These are phyloP conservation scores for Papilio protenor DNA, from an alignment of 2,888 invertebrate species.

Conservation along the genomic window DNA sequence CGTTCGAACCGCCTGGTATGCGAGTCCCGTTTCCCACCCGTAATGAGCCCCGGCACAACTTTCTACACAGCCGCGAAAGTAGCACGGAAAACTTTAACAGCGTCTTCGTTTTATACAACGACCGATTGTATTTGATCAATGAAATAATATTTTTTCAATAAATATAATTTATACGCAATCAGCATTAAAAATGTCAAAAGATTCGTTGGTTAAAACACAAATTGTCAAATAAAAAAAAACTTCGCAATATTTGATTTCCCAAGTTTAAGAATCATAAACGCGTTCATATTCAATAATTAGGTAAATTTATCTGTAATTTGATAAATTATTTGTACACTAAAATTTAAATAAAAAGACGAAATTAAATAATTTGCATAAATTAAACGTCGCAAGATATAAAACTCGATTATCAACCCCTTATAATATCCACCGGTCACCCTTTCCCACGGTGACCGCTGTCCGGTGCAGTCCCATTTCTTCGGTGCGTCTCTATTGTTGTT, in stretches of 20 bases:
- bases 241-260: too few relatives aligned
- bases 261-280: too few relatives aligned
- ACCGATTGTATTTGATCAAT: slow-evolving; percentile 40
- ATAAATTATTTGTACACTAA: background rate
- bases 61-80: slow-evolving; percentile 80
- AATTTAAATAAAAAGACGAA: background rate
- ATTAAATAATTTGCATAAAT: background rate
- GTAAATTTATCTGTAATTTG: too few relatives aligned
- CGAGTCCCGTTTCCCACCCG: slow-evolving; percentile 52
- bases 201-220: background rate
- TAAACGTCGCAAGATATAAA: slow-evolving; percentile 37
- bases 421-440: slow-evolving; percentile 52
- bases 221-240: too few relatives aligned
- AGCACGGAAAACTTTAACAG: slow-evolving; percentile 85
- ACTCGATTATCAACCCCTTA: slow-evolving; percentile 47
- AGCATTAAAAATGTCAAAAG: background rate
- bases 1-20: slow-evolving; percentile 54
- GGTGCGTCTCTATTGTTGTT: slow-evolving; percentile 50
- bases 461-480: slow-evolving; percentile 58
- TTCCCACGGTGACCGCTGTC: slow-evolving; percentile 73
- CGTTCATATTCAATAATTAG: too few relatives aligned
- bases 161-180: background rate
- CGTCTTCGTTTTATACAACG: slow-evolving; percentile 70
- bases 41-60: slow-evolving; percentile 81
- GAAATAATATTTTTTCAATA: slow-evolving; percentile 2